Evolutionary conservation across 1,140 invertebrate species (phyloP).

Genomic region (Drosophila willistoni): DNA sequence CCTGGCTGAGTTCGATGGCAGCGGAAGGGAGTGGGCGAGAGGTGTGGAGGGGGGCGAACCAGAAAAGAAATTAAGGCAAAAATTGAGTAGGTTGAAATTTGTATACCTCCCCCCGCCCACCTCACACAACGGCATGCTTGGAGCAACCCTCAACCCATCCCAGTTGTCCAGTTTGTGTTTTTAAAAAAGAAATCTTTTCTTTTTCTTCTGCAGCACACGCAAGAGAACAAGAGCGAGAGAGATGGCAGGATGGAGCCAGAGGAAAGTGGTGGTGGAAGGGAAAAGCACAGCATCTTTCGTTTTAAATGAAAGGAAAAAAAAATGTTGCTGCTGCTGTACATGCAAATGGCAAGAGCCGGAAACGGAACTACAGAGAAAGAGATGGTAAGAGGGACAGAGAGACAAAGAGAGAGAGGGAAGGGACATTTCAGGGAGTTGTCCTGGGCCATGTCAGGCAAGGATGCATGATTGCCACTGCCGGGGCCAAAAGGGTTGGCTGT

Average conservation of each 20-base stretch:
- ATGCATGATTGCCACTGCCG: constrained; percentile 71
- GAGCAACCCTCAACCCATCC: constrained; percentile 26
- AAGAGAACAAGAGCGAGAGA: constrained; percentile 45
- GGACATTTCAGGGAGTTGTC: constrained; percentile 14
- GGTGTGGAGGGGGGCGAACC: constrained; percentile 54
- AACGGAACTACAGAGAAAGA: constrained; percentile 67
- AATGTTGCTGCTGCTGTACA: constrained; percentile 50
- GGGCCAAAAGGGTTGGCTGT: constrained; percentile 18
- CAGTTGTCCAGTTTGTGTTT: constrained; percentile 62
- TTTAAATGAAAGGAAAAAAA: constrained; percentile 71
- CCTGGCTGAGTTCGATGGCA: constrained; percentile 43
- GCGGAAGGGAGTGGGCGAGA: background rate
- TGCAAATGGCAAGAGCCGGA: constrained; percentile 79
- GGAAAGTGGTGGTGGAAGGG: constrained; percentile 10
- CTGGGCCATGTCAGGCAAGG: constrained; percentile 58
- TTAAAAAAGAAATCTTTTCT: constrained; percentile 70
- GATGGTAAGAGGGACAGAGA: background rate
- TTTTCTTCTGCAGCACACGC: constrained; percentile 60
- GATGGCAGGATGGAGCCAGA: background rate
- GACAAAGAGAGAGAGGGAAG: background rate
- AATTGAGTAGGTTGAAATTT: constrained; percentile 82
- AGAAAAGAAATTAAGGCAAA: constrained; percentile 81
- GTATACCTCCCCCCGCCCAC: constrained; percentile 47
- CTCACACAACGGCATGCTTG: constrained; percentile 5
- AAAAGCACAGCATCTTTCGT: constrained; percentile 60